Conservation (phyloP, 2,113 vertebrate genomes). For the Crypturellus undulatus region DNA sequence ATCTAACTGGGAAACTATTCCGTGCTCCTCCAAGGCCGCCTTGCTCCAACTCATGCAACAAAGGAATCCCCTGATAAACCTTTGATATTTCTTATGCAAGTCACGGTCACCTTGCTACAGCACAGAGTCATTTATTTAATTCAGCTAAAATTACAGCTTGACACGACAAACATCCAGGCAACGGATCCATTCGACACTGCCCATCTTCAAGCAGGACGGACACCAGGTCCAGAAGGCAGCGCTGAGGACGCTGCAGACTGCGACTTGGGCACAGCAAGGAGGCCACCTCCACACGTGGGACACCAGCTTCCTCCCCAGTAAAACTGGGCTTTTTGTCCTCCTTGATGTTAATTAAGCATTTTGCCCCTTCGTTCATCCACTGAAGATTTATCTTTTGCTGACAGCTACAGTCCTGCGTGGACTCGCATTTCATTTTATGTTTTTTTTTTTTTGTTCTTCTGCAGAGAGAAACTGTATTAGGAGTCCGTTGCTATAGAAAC, state of each 20-base stretch:
- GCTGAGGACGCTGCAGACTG: background rate
- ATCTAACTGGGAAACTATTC: background rate
- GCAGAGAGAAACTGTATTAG: slow-evolving; percentile 41
- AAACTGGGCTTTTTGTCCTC: background rate
- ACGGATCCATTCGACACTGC: rapidly evolving
- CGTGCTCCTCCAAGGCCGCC: background rate
- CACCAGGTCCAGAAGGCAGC: too few species aligned
- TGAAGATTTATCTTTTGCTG: background rate
- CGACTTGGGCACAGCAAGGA: background rate
- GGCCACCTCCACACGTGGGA: background rate
- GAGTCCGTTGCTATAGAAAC: slow-evolving; percentile 66
- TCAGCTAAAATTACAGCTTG: rapidly evolving
- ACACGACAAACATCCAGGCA: rapidly evolving
- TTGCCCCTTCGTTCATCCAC: background rate
- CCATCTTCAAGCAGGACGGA: background rate
- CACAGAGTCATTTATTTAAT: background rate
- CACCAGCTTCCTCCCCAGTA: background rate
- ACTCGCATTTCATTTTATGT: slow-evolving; percentile 20
- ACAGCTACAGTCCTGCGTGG: slow-evolving; percentile 34
- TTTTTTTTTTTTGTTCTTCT: slow-evolving; percentile 50
- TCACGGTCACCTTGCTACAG: background rate
- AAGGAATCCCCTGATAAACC: background rate
- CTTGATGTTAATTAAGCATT: background rate
- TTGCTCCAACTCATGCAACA: background rate
- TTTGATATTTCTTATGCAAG: rapidly evolving